Conservation (phyloP, 2,888 invertebrate genomes). For the Graphium colonna region DNA sequence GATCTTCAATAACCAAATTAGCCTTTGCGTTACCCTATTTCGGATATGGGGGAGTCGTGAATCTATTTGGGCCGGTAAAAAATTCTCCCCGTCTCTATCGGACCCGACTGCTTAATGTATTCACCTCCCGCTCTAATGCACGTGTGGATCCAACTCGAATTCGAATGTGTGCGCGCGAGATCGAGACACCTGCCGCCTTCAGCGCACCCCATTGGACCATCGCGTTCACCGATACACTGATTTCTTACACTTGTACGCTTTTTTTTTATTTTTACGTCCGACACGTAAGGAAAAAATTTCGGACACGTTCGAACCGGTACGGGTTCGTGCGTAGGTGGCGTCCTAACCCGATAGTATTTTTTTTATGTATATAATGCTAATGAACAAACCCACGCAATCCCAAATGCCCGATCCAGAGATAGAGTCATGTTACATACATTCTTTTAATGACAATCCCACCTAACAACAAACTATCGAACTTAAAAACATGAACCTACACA, state of each 20-base stretch:
- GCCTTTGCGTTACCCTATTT: constrained; percentile 81
- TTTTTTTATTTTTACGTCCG: constrained; percentile 74
- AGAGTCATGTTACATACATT: constrained; percentile 33
- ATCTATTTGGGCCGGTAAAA: constrained; percentile 77
- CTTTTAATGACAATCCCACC: constrained; percentile 18
- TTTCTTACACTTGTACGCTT: constrained; percentile 73
- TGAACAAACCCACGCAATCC: constrained; percentile 48
- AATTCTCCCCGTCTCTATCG: constrained; percentile 61
- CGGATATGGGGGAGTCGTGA: constrained; percentile 79
- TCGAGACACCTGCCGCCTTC: constrained; percentile 70
- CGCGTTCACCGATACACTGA: constrained; percentile 78
- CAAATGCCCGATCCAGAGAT: constrained; percentile 44
- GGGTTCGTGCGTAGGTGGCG: constrained; percentile 75
- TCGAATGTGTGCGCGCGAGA: constrained; percentile 64
- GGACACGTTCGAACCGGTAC: constrained; percentile 74
- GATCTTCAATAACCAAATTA: constrained; percentile 81
- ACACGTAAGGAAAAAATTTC: constrained; percentile 68
- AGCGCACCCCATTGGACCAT: constrained; percentile 72
- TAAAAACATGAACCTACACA: neutral
- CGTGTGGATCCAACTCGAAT: constrained; percentile 64
- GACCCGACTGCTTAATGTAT: constrained; percentile 25
- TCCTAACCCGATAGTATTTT: constrained; percentile 62
- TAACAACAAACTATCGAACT: constrained; percentile 10
- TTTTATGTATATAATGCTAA: constrained; percentile 69
- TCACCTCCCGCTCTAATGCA: constrained; percentile 75